phyloP scores from a whole-genome alignment of 2,888 invertebrate genomes.

The Drosophila helvetica region DNA sequence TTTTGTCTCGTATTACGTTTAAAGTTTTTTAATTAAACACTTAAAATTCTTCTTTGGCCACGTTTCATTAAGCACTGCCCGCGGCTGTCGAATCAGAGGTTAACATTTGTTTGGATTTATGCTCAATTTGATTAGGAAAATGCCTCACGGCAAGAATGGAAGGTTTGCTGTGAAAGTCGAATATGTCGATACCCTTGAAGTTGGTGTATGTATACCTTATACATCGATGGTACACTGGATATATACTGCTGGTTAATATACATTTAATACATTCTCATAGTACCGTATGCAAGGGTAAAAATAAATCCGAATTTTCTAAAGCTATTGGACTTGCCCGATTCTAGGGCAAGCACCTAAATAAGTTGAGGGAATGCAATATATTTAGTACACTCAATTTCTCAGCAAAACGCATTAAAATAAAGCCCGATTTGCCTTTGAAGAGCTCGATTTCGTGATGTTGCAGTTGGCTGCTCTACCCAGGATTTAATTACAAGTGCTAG shows the following conservation, averaged over 20 bases:
- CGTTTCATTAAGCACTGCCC: slow-evolving; percentile 65
- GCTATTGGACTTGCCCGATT: not conserved
- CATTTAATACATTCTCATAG: slow-evolving; percentile 1
- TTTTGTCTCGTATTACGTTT: slow-evolving; percentile 33
- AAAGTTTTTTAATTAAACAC: slow-evolving; percentile 75
- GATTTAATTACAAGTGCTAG: slow-evolving; percentile 69
- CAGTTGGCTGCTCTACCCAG: slow-evolving; percentile 44
- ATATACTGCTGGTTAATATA: not conserved
- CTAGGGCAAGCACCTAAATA: slow-evolving; percentile 10
- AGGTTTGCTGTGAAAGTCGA: too few relatives aligned
- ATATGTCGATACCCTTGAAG: too few relatives aligned
- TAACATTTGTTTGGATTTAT: slow-evolving; percentile 69
- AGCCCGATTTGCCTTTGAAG: slow-evolving; percentile 40
- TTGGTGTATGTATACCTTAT: too few relatives aligned
- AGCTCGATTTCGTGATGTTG: slow-evolving; percentile 41
- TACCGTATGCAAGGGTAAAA: too few relatives aligned
- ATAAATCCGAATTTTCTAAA: not conserved
- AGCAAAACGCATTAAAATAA: slow-evolving; percentile 51
- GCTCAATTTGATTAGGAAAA: slow-evolving; percentile 73
- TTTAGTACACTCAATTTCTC: slow-evolving; percentile 58
- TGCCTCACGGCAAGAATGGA: slow-evolving; percentile 47
- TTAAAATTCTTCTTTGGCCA: slow-evolving; percentile 60
- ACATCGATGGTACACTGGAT: too few relatives aligned
- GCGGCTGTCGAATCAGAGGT: slow-evolving; percentile 31
- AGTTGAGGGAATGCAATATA: slow-evolving; percentile 45